phyloP scores from a whole-genome alignment of 1,140 invertebrate genomes.

The Camponotus floridanus region DNA sequence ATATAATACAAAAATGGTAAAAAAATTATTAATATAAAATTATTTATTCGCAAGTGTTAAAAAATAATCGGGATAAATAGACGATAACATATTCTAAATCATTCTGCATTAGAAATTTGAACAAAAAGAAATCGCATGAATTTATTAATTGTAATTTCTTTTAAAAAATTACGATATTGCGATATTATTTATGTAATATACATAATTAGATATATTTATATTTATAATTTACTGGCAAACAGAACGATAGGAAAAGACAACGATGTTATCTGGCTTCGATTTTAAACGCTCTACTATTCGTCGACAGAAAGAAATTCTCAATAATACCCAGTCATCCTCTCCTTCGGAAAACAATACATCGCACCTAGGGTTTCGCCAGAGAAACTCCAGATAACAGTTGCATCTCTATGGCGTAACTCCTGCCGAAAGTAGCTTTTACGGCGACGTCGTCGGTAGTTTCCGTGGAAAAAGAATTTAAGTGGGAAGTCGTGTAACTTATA shows the following conservation, averaged over 20 bases:
- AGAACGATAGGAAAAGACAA: too few relatives aligned
- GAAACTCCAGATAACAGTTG: constrained; percentile 50
- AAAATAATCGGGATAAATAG: neutral
- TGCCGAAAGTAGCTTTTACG: constrained; percentile 60
- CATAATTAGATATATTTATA: neutral
- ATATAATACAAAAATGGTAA: neutral
- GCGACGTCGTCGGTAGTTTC: constrained; percentile 38
- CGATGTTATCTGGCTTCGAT: neutral
- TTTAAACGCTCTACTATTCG: neutral
- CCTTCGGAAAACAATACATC: constrained; percentile 15
- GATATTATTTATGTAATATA: neutral
- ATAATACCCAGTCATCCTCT: constrained; percentile 4
- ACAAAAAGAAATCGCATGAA: neutral
- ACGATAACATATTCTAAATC: neutral
- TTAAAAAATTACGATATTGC: neutral
- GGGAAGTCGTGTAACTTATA: constrained; percentile 65
- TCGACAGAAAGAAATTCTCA: constrained; percentile 8
- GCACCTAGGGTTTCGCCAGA: constrained; percentile 15
- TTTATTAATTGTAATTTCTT: neutral
- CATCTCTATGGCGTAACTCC: constrained; percentile 47
- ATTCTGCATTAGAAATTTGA: neutral
- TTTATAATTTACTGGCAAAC: neutral
- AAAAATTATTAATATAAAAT: neutral
- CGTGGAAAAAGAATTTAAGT: constrained; percentile 58
- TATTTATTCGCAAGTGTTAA: neutral